Conservation (phyloP, 2,888 invertebrate species). For the Sialis lutaria region DNA sequence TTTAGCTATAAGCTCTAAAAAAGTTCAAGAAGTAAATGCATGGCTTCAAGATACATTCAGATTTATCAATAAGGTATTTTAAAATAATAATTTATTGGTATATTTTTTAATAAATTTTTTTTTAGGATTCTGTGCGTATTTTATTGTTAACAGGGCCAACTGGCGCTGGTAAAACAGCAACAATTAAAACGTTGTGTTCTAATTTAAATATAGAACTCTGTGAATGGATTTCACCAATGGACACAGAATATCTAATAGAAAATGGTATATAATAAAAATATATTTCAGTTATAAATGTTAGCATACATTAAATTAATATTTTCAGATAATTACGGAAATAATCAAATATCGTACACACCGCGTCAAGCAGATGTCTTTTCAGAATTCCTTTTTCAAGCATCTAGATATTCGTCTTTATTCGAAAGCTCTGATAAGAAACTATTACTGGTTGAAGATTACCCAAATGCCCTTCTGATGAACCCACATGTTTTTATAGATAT, state of each 20-base stretch:
- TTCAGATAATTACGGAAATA: conserved; percentile 3
- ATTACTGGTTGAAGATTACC: conserved; percentile 65
- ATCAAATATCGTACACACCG: conserved; percentile 4
- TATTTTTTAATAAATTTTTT: conserved; percentile 3
- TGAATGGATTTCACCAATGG: conserved; percentile 74
- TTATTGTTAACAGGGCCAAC: conserved; percentile 66
- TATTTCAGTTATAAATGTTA: background rate
- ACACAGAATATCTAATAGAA: conserved; percentile 40
- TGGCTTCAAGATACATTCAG: conserved; percentile 34
- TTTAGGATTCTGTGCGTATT: conserved; percentile 29
- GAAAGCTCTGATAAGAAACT: conserved; percentile 35
- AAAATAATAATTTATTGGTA: background rate
- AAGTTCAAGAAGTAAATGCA: conserved; percentile 49
- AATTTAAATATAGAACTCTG: conserved; percentile 37
- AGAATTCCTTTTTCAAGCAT: conserved; percentile 59
- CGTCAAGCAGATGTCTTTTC: conserved; percentile 52
- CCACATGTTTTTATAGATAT: conserved; percentile 44
- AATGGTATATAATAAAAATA: conserved; percentile 21
- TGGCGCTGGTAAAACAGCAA: conserved; percentile 69
- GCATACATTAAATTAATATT: background rate
- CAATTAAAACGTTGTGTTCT: conserved; percentile 45
- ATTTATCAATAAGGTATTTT: conserved; percentile 6
- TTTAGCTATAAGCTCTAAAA: conserved; percentile 57
- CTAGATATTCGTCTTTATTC: conserved; percentile 51
- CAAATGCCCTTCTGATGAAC: conserved; percentile 53